Evolutionary conservation across 1,140 invertebrate genomes (phyloP).

Genomic region (Drosophila bifasciata): DNA sequence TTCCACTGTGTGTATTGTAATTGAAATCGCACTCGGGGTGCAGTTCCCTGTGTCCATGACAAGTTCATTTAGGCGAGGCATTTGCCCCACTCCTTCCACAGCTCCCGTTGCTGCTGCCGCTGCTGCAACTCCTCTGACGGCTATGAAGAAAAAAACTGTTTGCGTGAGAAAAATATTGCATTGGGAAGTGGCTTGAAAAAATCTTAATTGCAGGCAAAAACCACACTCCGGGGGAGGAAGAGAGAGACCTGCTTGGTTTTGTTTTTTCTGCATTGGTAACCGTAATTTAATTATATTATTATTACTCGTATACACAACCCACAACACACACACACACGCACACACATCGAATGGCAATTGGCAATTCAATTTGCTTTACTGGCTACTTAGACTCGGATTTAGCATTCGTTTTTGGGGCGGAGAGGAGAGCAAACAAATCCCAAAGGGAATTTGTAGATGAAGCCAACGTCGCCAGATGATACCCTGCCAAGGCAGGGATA

Average conservation of each 20-base stretch:
- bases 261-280: conserved; percentile 18
- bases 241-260: conserved; percentile 4
- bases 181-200: conserved; percentile 24
- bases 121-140: not conserved
- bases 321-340: conserved; percentile 2
- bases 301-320: not conserved
- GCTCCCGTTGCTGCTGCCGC: not conserved
- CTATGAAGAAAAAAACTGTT: conserved; percentile 15
- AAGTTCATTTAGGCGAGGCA: conserved; percentile 43
- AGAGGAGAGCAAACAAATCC: not conserved
- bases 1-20: conserved; percentile 47
- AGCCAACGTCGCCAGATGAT: too few species aligned
- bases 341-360: not conserved
- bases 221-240: conserved; percentile 5
- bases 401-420: too few species aligned
- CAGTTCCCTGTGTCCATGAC: conserved; percentile 18
- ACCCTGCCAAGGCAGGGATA: too few species aligned
- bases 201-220: conserved; percentile 32
- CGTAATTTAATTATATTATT: conserved; percentile 30
- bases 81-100: conserved; percentile 10
- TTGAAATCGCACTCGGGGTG: conserved; percentile 34
- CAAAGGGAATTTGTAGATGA: conserved; percentile 4
- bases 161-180: conserved; percentile 38
- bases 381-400: conserved; percentile 2
- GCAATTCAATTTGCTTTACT: conserved; percentile 20